These are phyloP conservation scores for Onthophagus taurus DNA, from an alignment of 1,140 invertebrate genomes.

Conservation along the genomic window DNA sequence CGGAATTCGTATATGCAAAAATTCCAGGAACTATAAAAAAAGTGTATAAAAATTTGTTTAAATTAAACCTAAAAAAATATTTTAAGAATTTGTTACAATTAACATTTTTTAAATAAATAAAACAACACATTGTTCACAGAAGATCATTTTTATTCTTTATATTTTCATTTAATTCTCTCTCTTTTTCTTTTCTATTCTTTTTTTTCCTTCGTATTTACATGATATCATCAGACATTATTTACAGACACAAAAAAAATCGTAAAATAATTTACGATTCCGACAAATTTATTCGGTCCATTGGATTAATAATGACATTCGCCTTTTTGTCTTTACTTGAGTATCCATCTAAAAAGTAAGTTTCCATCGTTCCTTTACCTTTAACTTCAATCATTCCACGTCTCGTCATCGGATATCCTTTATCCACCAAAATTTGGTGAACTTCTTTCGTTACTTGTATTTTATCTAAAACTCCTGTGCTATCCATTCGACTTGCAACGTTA, in stretches of 20 bases:
- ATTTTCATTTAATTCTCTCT: no score
- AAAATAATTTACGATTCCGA: not conserved
- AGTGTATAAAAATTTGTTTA: no score
- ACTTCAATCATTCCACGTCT: slow-evolving; percentile 79
- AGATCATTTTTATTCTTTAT: no score
- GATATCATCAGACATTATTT: not conserved
- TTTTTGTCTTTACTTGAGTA: slow-evolving; percentile 22
- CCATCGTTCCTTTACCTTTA: slow-evolving; percentile 91
- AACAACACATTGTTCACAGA: no score
- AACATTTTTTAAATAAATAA: no score
- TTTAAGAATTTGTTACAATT: no score
- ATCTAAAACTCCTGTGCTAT: slow-evolving; percentile 71
- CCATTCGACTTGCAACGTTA: slow-evolving; percentile 85
- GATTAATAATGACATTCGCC: slow-evolving; percentile 34
- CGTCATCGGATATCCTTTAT: slow-evolving; percentile 63
- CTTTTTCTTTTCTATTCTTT: no score
- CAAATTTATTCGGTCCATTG: slow-evolving; percentile 16
- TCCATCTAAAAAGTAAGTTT: slow-evolving; percentile 80
- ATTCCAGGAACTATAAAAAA: no score
- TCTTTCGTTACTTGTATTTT: slow-evolving; percentile 83
- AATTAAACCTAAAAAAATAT: no score
- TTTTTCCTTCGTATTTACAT: no score
- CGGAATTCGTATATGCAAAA: no score
- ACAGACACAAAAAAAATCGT: not conserved
- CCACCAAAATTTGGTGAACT: slow-evolving; percentile 65